Base-by-base conservation (phyloP, 2,888 invertebrate genomes). In the Drosophila trichaetosa region DNA sequence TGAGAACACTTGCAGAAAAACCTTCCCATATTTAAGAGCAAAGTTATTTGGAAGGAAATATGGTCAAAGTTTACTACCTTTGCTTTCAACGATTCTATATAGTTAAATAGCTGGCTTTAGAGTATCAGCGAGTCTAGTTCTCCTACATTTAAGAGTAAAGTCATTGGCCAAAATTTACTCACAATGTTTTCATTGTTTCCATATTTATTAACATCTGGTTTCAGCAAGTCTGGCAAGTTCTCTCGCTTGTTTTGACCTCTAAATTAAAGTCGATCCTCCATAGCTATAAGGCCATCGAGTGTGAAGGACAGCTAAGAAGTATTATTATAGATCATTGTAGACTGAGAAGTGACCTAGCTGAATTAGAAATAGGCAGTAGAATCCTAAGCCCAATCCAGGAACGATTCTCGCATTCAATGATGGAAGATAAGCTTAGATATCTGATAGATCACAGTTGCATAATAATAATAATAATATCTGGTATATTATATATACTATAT, bases 51-150 rank as follows among this genome's bases (percentile, higher is more conserved):
- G 3, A 33, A 33, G 0, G 4, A 33, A 11, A 33, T 11, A 10
- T 33, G 11, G 33, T 11, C 4, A 4, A 33, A 33, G 11, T 33
- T 0, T 4, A 33, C 33, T 10, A 0, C 31, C 10, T 0, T 0
- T 10, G 10, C 0, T 31, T 31, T 31, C 31, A 3, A 0, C 10
- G 33, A 33, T 33, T 33, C 10, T 33, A 33, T 33, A 33, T 33
- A 10, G 4, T 11, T 33, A 11, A 33, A 1, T 0, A 33, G 33
- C 10, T 33, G 10, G 0, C 10, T 10, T 0, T 1, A 33, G 11
- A 0, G 33, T 33, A 33, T 33, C 33, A 33, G 10, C 11, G 11
- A 11, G 11, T 33, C 33, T 33, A 11, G 10, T 11, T 33, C 33
- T 33, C 11, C 33, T 3, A 0, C 38, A 38, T 0, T 38, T 38